Evolutionary conservation across 2,797 vertebrate species (phyloP).

Genomic region (Phrynocephalus vlangalii): DNA sequence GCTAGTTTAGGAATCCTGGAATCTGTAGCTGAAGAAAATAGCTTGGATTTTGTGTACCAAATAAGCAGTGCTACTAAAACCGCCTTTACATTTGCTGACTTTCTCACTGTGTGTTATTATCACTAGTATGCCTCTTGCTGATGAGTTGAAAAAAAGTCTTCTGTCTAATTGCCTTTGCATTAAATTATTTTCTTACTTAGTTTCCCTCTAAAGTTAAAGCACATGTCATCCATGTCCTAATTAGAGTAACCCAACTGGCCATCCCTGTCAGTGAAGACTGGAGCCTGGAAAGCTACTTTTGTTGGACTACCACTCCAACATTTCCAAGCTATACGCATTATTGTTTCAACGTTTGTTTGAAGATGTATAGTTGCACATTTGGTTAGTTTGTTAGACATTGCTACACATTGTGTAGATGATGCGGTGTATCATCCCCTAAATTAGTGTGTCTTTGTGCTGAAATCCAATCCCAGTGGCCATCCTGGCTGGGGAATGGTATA

Average conservation of each 20-base stretch:
- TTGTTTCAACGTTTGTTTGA: conserved; percentile 43
- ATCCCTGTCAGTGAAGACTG: not conserved
- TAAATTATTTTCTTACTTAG: not conserved
- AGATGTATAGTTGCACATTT: not conserved
- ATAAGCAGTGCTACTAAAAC: not conserved
- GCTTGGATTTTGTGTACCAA: not conserved
- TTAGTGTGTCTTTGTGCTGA: not conserved
- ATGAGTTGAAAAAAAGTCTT: not conserved
- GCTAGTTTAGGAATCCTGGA: too few species aligned
- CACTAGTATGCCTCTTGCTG: too few species aligned
- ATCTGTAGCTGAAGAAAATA: too few species aligned
- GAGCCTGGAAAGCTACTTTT: too few species aligned
- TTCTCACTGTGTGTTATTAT: not conserved
- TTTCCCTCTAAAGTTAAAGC: not conserved
- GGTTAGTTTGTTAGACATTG: not conserved
- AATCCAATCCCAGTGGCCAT: not conserved
- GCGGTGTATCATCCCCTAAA: not conserved
- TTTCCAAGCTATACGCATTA: too few species aligned
- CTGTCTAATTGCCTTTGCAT: not conserved
- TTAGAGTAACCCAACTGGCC: fast-evolving
- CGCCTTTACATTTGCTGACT: not conserved
- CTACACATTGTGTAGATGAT: not conserved
- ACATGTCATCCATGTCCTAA: not conserved
- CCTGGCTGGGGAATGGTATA: too few species aligned
- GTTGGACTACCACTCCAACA: too few species aligned